phyloP scores from a whole-genome alignment of 2,113 vertebrate genomes.

The Lamprologus speciosus region DNA sequence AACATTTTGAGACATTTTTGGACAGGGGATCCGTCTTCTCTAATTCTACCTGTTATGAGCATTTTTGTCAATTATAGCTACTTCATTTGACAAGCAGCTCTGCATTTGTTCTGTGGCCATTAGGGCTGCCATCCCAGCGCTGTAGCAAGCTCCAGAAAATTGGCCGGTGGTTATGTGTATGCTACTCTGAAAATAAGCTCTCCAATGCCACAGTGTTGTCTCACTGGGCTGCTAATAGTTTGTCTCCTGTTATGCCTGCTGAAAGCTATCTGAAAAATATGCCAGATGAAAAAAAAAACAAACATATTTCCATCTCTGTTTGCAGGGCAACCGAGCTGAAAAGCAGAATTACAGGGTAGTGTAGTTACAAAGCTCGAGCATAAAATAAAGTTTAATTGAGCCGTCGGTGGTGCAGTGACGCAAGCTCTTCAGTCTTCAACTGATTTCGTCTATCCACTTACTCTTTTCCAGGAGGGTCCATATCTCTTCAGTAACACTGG shows the following conservation, averaged over 20 bases:
- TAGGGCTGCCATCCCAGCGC: not conserved
- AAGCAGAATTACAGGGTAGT: not conserved
- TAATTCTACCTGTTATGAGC: not conserved
- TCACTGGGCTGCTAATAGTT: constrained; percentile 31
- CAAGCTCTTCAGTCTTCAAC: not conserved
- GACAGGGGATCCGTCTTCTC: not conserved
- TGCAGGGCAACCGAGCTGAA: not conserved
- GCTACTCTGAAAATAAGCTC: constrained; percentile 25
- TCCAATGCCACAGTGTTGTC: not conserved
- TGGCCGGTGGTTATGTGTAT: not conserved
- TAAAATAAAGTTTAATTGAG: not conserved
- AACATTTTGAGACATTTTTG: not conserved
- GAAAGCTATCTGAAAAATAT: constrained; percentile 13
- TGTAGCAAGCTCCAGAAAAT: constrained; percentile 22
- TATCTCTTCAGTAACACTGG: constrained; percentile 92
- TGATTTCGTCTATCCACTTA: not conserved
- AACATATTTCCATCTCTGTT: not conserved
- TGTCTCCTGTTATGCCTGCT: not conserved
- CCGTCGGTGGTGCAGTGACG: not conserved
- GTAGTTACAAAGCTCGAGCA: not conserved
- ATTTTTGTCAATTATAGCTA: constrained; percentile 14
- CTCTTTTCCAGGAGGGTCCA: constrained; percentile 85
- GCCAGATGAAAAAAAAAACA: not conserved
- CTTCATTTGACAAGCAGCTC: constrained; percentile 11
- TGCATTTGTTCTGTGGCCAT: constrained; percentile 1